Percentiles rank a stretch among this genome's conserved stretches.
phyloP scores from a whole-genome alignment of 2,888 invertebrate species.

The Terebella lapidaria region DNA sequence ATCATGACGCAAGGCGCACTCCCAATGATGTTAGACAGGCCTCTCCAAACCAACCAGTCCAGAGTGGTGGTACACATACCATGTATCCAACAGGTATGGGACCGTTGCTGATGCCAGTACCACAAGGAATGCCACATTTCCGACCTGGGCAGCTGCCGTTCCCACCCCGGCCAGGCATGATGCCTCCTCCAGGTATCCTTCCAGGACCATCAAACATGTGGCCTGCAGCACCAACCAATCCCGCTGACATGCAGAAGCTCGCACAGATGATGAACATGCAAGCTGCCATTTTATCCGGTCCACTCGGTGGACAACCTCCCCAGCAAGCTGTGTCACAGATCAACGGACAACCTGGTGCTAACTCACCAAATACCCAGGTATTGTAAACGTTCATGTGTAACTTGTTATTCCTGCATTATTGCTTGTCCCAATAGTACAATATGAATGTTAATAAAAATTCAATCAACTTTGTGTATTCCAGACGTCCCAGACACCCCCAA shows the following conservation, averaged over 20 bases:
- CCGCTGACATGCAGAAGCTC: not conserved
- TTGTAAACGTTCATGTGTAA: too few species aligned
- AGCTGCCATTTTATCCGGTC: not conserved
- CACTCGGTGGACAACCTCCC: too few species aligned
- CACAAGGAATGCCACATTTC: not conserved
- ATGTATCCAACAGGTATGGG: too few species aligned
- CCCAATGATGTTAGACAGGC: not conserved
- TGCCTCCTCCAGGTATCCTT: not conserved
- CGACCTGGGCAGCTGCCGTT: not conserved
- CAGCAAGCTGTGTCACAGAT: too few species aligned
- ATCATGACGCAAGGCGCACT: too few species aligned
- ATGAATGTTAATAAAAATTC: too few species aligned
- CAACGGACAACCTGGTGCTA: too few species aligned
- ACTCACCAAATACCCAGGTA: not conserved
- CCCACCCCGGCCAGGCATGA: not conserved
- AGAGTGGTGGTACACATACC: too few species aligned
- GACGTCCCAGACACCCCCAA: too few species aligned
- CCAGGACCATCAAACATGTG: not conserved
- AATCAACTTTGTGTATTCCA: too few species aligned
- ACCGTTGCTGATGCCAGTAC: not conserved
- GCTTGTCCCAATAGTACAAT: too few species aligned
- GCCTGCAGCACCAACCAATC: not conserved
- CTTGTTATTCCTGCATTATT: too few species aligned
- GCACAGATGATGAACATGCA: not conserved
- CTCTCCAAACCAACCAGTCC: not conserved